Evolutionary conservation across 2,113 vertebrate genomes (phyloP), one percentile per base, ranked within the genome.

Genomic region (Sula dactylatra): DNA sequence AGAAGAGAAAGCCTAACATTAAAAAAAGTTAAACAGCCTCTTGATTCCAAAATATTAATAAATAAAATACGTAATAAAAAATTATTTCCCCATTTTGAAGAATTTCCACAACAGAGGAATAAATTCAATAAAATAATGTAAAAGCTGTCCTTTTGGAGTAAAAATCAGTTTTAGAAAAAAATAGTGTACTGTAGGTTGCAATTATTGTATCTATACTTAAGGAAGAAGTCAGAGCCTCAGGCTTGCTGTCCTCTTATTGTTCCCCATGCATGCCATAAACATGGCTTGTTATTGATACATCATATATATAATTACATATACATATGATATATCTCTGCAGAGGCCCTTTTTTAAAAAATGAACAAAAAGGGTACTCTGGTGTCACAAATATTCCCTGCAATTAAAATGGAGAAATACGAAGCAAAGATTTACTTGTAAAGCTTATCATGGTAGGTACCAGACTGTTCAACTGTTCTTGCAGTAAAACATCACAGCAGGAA

Each of bases 141-240:
- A 94, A 93, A 94, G 79, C 32, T 87, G 19, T 90, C 40, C 52
- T 80, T 96, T 49, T 55, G 47, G 74, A 95, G 73, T 88, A 96
- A 96, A 95, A 96, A 94, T 49, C 50, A n/a, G 49, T 88, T 97
- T 91, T 88, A 91, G 62, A 91, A 94, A 94, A 89, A 47, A 91
- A 67, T 6, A 87, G 55, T 16, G 21, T 70, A n/a, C 54, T 93
- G 42, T 36, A 96, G 64, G 47, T 81, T 93, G 72, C 45, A 65
- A 55, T 91, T 77, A 92, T 13, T 89, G 24, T 89, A 79, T 34
- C 56, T 86, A 9, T n/a, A 55, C 29, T 67, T 81, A 62, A 55
- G 32, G 50, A 82, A 62, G 56, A 86, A 78, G 72, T 44, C 52
- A 77, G 19, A 82, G 54, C 54, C 47, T 69, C 42, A 73, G 45